Evolutionary conservation across 2,113 vertebrate genomes (phyloP).

Genomic region (Chrysochloris asiatica): DNA sequence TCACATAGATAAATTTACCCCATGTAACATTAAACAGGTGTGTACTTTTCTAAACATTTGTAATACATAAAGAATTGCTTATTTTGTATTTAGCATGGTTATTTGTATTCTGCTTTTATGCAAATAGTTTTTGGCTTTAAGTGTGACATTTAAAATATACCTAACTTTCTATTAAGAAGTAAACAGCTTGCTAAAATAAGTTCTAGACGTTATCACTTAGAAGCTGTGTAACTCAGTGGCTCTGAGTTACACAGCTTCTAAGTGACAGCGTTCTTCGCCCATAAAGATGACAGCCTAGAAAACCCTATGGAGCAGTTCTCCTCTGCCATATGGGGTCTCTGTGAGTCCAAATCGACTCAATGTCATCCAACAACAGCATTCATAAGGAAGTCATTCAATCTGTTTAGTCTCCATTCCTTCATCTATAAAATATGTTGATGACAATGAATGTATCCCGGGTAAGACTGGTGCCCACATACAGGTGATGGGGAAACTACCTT

Average conservation of each 20-base stretch:
- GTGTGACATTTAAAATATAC: not conserved
- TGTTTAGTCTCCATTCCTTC: not conserved
- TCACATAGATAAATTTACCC: not conserved
- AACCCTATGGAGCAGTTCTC: not conserved
- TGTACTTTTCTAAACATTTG: constrained; percentile 15
- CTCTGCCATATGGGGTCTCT: not conserved
- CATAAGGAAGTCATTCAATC: not conserved
- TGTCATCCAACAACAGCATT: not conserved
- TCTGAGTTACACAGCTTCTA: too few relatives aligned
- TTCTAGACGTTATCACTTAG: not conserved
- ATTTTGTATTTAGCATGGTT: not conserved
- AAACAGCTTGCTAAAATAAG: not conserved
- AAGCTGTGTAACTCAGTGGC: not conserved
- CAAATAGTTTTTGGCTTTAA: constrained; percentile 23
- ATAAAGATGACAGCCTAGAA: not conserved
- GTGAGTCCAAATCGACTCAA: not conserved
- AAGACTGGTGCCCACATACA: too few relatives aligned
- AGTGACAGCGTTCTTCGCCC: not conserved
- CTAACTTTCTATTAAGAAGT: not conserved
- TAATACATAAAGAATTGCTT: not conserved
- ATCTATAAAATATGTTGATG: not conserved
- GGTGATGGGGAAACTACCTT: not conserved
- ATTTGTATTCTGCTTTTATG: not conserved
- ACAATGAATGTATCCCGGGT: not conserved
- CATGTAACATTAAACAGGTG: not conserved